Base-by-base conservation (phyloP, 2,888 invertebrate species). In the Encarsia formosa region DNA sequence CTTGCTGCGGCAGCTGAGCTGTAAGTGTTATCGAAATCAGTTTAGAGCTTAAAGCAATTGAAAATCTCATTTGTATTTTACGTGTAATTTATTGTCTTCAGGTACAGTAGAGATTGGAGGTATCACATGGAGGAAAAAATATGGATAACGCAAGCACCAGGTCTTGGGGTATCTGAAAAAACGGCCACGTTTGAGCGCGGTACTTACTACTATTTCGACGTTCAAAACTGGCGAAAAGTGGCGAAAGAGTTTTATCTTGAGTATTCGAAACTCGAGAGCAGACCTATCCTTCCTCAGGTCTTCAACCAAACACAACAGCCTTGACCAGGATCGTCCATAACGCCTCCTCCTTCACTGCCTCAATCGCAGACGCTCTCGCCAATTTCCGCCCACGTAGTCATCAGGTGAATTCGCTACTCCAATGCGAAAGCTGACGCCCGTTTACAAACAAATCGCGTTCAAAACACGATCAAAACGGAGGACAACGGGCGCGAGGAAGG, bases 141-240 rank as follows among this genome's bases (percentile, higher is more conserved):
- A 70, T 97, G 97, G 97, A 94, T 97, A 76, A 97, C 96, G 67
- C 89, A 96, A 77, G 94, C 94, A 69, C 95, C 95, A 63, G 95
- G 95, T 65, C 87, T 94, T 81, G 87, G 90, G 64, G 88, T 93
- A 71, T 84, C 91, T 66, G 94, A 98, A 76, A 98, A 97, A 78
- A 96, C 94, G 62, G 85, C 87, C 67, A 91, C 91, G 64, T 98
- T 94, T 78, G 98, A 99, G 81, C 85, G 96, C 72, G 98, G 98
- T 79, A 97, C 96, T 69, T 99, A 99, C 81, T 97, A 94, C 80
- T 96, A 96, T 79, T 99, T 99, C 77, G 99, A 99, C 80, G 94
- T 94, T 73, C 91, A 93, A 78, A 96, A 91, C 78, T 99, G 99
- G 98, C 84, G 97, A 75, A 98, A 97, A 83, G 93, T 96, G 74